phyloP scores from a whole-genome alignment of 2,888 invertebrate species.

The Drosophila yooni region DNA sequence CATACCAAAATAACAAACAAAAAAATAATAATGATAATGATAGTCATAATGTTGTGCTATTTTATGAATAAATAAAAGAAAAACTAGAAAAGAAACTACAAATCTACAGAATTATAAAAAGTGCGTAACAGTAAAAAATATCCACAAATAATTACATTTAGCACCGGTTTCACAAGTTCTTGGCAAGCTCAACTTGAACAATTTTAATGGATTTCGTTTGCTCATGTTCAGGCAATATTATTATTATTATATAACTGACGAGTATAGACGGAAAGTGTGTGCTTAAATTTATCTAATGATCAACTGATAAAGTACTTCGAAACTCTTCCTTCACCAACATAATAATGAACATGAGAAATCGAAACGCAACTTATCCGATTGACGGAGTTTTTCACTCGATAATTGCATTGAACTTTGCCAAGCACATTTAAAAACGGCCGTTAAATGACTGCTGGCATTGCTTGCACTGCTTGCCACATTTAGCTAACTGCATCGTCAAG shows the following conservation, averaged over 20 bases:
- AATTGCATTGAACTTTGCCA: not conserved
- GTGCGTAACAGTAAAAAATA: not conserved
- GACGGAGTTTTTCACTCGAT: not conserved
- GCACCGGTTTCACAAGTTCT: not conserved
- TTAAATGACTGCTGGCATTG: constrained; percentile 7
- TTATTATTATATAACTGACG: not conserved
- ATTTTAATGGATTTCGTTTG: not conserved
- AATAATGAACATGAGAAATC: not conserved
- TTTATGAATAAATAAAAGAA: constrained; percentile 60
- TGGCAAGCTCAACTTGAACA: not conserved
- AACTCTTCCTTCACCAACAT: not conserved
- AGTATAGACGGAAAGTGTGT: not conserved
- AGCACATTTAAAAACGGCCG: not conserved
- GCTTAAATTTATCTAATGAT: not conserved
- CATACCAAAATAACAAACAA: constrained; percentile 66
- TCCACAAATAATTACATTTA: not conserved
- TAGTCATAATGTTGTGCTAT: constrained; percentile 64
- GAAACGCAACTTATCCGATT: not conserved
- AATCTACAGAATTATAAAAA: constrained; percentile 19
- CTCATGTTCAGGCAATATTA: not conserved
- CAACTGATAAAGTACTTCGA: not conserved
- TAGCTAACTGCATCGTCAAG: constrained; percentile 1
- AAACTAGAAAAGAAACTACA: constrained; percentile 42
- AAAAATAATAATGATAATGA: constrained; percentile 52
- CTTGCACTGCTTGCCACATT: constrained; percentile 17